Percentiles rank a stretch among this genome's conserved stretches.
Evolutionary conservation across 2,113 vertebrate species (phyloP).

Genomic region (Leptobrachium leishanense): DNA sequence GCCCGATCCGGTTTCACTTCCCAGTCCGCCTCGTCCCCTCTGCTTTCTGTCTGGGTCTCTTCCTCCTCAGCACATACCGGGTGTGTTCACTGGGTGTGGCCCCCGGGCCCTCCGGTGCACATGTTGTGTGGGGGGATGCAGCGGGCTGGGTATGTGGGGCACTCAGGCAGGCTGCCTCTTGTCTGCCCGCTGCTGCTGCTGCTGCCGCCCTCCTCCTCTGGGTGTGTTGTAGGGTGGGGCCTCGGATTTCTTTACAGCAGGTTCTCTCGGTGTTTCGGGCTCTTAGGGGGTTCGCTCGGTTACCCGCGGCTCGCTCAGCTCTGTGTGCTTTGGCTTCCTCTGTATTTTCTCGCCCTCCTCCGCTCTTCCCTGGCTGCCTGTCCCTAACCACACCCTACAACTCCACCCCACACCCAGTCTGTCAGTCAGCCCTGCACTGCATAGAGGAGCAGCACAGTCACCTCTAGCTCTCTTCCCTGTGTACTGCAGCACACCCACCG

Average conservation of each 20-base stretch:
- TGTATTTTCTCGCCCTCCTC: conserved; percentile 49
- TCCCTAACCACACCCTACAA: conserved; percentile 63
- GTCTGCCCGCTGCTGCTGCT: no score
- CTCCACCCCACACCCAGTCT: conserved; percentile 62
- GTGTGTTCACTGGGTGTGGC: conserved; percentile 36
- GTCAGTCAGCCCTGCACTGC: conserved; percentile 61
- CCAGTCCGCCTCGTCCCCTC: not conserved
- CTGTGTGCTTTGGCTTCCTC: conserved; percentile 19
- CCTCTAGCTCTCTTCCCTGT: no score
- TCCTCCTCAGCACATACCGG: conserved; percentile 19
- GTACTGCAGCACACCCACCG: no score
- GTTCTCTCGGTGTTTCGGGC: not conserved
- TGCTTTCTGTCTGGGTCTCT: not conserved
- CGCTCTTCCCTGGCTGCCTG: conserved; percentile 55
- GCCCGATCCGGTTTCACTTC: not conserved
- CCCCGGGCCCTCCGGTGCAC: not conserved
- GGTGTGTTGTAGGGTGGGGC: conserved; percentile 32
- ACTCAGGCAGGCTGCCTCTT: not conserved
- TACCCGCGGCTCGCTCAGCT: not conserved
- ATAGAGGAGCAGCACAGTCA: conserved; percentile 32
- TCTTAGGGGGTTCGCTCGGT: not conserved
- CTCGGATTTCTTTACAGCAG: not conserved
- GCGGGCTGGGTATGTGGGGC: not conserved
- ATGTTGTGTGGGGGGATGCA: not conserved
- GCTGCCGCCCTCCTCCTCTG: not conserved